Evolutionary conservation across 2,888 invertebrate genomes (phyloP), one percentile per base, ranked within the genome.

Genomic region (Eurytoma californica): DNA sequence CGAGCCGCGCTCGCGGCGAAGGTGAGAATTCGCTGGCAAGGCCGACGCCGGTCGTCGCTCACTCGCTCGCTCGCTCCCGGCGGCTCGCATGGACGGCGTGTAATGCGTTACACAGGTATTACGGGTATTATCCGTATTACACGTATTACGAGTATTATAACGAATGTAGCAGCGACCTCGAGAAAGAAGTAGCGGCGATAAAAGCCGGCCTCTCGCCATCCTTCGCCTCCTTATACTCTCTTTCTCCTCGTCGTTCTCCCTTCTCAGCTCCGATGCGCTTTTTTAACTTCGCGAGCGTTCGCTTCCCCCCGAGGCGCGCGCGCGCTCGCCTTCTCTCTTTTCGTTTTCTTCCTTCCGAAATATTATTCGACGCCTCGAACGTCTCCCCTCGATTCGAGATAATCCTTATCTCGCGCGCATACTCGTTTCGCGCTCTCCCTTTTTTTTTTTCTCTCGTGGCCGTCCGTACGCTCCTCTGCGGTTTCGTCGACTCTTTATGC

Each of bases 61-160:
- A 51, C 61, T 28, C 39, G 14, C 13, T 53, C 7, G 57, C 61
- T 49, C 66, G 53, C 60, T 24, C 72, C 72, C 69, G 75, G 73
- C 61, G 61, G 61, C 77, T 65, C 79, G n/a, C n/a, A 55, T 76
- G 63, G 80, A 66, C 72, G 63, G 80, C 80, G 73, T 86, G 84
- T 86, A 86, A 87, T 85, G 86, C 85, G 85, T 88, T 87, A 87
- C 86, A 87, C 85, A 84, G 86, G 86, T 84, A 87, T 88, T 88
- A 88, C 88, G 86, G 87, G 87, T 87, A 88, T 88, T 88, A 89
- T 87, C 85, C 85, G 87, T 87, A 88, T 87, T 88, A 88, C 87
- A 87, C 83, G 86, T 87, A 88, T 88, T 87, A 88, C 88, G 87
- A 86, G 86, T 85, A 88, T 87, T 87, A 88, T 86, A 80, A 88